Evolutionary conservation across 2,888 invertebrate species (phyloP), one percentile per base, ranked within the genome.

Genomic region (Malthinus flaveolus): DNA sequence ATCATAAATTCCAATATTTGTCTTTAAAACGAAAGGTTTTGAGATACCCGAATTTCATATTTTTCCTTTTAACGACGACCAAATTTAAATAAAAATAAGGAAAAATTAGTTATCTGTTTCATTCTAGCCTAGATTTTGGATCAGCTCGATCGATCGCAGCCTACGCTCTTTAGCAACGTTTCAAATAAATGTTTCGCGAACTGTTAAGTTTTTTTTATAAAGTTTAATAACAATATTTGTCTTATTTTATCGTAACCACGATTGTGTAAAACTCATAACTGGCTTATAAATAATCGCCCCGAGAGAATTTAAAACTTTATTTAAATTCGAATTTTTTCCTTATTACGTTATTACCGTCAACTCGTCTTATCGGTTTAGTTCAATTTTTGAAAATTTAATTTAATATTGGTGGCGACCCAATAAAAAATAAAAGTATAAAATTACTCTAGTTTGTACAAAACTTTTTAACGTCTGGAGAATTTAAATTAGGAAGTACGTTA

Each of bases 91-190:
- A 23, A 23, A n/a, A 23, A 23, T 23, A 23, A 23, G 23, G 5
- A 23, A 23, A 42, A 42, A 42, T 15, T 42, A 45, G 32, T 52
- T 45, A 33, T 50, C 42, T 52, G 58, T 53, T 49, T 58, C 58
- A 37, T 45, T 58, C 53, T 53, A 58, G 58, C 53, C 58, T 58
- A 58, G 58, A 58, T 58, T 58, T 53, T 45, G 53, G 45, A 58
- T 53, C 57, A 49, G 58, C 53, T 53, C 52, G 44, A 58, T 58
- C 58, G 58, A 58, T 58, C 58, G 45, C 57, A 35, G 11, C 52
- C 52, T 42, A 57, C 57, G 52, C 51, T 44, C 45, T 54, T 54
- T 39, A 48, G 34, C 36, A 36, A 55, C 36, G 56, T 56, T 56
- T 49, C 56, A 23, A 56, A 56, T 42, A 42, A 42, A 23, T 50